Percentiles rank a stretch among this genome's conserved stretches.
Conservation (phyloP, 1,140 invertebrate genomes). For the Nixonia krombeini region DNA sequence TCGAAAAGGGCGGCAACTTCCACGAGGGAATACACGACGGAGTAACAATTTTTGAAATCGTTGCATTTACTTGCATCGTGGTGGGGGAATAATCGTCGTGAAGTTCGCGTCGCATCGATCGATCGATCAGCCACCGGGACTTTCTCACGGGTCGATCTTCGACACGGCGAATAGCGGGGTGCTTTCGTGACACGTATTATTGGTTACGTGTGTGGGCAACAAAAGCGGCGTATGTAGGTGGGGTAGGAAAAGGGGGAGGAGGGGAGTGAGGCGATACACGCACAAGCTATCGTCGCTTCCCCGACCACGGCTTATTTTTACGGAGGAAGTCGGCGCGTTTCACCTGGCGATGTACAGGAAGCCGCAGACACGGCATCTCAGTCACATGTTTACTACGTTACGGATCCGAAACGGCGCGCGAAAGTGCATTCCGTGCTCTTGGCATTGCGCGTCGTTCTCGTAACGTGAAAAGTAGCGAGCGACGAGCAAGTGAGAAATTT, state of each 20-base stretch:
- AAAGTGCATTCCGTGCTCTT: too few relatives aligned
- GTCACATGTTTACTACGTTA: constrained; percentile 58
- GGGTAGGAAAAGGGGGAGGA: too few relatives aligned
- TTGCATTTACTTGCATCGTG: too few relatives aligned
- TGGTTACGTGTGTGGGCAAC: constrained; percentile 19
- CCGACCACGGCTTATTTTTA: constrained; percentile 38
- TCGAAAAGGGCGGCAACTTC: too few relatives aligned
- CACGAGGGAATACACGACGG: too few relatives aligned
- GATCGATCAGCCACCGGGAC: constrained; percentile 19
- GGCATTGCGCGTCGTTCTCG: too few relatives aligned
- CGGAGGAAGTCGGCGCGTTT: constrained; percentile 57
- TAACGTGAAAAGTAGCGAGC: too few relatives aligned
- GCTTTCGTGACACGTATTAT: constrained; percentile 35
- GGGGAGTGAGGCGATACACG: constrained; percentile 30
- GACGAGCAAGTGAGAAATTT: too few relatives aligned
- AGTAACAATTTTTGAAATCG: too few relatives aligned
- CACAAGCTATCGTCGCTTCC: constrained; percentile 50
- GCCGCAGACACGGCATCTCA: constrained; percentile 52
- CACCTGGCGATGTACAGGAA: constrained; percentile 60
- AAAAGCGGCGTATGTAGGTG: too few relatives aligned
- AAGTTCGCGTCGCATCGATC: too few relatives aligned
- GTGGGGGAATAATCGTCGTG: too few relatives aligned
- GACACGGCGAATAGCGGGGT: constrained; percentile 20
- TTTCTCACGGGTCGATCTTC: constrained; percentile 22
- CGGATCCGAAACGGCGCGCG: constrained; percentile 19